These are phyloP conservation scores for Melanerpes formicivorus DNA, from an alignment of 2,113 vertebrate genomes.

Conservation along the genomic window DNA sequence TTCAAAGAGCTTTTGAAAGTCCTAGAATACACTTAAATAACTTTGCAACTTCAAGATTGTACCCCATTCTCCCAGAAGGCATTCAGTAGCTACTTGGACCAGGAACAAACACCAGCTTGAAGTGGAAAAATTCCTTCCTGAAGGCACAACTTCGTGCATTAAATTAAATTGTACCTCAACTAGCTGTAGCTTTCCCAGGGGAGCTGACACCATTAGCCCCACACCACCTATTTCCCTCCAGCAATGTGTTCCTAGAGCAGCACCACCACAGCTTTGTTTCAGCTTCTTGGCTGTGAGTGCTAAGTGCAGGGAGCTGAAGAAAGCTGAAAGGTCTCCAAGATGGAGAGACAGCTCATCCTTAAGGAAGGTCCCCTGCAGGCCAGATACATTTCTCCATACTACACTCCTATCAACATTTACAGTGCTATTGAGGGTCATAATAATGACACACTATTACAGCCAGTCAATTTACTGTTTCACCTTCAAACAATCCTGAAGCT, in stretches of 20 bases:
- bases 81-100: neutral
- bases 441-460: neutral
- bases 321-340: neutral
- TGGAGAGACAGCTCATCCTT: neutral
- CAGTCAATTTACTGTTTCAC: neutral
- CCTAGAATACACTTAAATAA: neutral
- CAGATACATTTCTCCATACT: neutral
- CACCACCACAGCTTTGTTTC: fast-evolving
- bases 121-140: neutral
- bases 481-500: neutral
- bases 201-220: neutral
- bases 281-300: neutral
- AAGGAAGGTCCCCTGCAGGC: fast-evolving
- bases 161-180: neutral
- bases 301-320: neutral
- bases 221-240: neutral
- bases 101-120: neutral
- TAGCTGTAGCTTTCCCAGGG: neutral
- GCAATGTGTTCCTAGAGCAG: neutral
- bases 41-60: neutral
- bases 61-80: neutral
- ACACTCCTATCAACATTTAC: neutral
- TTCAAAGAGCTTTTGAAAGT: neutral
- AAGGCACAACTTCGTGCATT: neutral
- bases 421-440: neutral